Evolutionary conservation across 2,888 invertebrate species (phyloP).

Genomic region (Pachymerium ferrugineum): DNA sequence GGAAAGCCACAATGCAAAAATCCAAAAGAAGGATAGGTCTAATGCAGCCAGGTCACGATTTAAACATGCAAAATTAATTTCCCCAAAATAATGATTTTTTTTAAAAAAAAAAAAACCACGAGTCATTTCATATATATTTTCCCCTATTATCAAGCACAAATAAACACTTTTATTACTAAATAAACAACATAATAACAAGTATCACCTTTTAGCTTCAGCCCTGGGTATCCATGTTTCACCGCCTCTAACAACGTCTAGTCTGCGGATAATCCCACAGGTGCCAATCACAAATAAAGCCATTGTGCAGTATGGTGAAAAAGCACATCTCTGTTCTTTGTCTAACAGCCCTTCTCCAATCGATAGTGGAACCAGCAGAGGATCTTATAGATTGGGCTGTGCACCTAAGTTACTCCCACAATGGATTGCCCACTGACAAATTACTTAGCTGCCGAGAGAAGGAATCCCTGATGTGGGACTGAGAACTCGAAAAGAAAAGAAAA

Average conservation of each 20-base stretch:
- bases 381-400: conserved; percentile 18
- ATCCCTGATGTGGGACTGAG: conserved; percentile 2
- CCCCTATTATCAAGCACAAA: too few relatives aligned
- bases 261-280: conserved; percentile 5
- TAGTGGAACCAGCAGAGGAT: conserved; percentile 14
- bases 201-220: too few relatives aligned
- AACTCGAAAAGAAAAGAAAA: conserved; percentile 17
- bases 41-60: too few relatives aligned
- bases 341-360: conserved; percentile 15
- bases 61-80: too few relatives aligned
- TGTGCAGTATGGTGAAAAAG: background rate
- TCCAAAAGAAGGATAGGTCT: too few relatives aligned
- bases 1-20: background rate
- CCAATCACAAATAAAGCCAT: conserved; percentile 12
- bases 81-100: too few relatives aligned
- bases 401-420: conserved; percentile 14
- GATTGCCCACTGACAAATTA: conserved; percentile 21
- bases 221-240: too few relatives aligned
- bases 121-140: too few relatives aligned
- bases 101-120: too few relatives aligned
- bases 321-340: conserved; percentile 18
- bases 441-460: background rate
- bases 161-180: too few relatives aligned
- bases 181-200: too few relatives aligned
- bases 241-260: background rate